A percentile compares a stretch with the other conserved stretches of the same genome.
These are phyloP conservation scores for Nomada goodeniana DNA, from an alignment of 2,888 invertebrate genomes.

Conservation along the genomic window DNA sequence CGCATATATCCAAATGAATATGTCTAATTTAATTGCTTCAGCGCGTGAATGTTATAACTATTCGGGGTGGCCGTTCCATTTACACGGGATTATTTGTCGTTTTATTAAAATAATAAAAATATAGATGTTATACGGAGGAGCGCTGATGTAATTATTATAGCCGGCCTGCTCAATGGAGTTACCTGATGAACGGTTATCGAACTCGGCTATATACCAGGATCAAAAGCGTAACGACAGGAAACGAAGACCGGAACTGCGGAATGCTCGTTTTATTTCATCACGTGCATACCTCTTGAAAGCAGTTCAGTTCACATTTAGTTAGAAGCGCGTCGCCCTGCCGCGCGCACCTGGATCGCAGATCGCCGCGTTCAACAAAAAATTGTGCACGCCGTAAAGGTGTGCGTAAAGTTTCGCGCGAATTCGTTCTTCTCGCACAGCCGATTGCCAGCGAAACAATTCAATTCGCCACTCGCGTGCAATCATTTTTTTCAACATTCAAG, in stretches of 20 bases:
- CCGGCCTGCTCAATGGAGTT: conserved; percentile 46
- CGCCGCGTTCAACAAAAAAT: neutral
- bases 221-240: conserved; percentile 73
- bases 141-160: conserved; percentile 38
- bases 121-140: neutral
- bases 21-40: neutral
- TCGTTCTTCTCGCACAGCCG: neutral
- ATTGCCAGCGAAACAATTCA: neutral
- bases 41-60: neutral
- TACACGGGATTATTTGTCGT: neutral
- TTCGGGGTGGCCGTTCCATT: neutral
- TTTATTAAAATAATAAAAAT: neutral
- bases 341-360: conserved; percentile 10
- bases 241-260: conserved; percentile 76
- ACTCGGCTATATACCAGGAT: conserved; percentile 47
- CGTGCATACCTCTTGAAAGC: conserved; percentile 67
- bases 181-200: conserved; percentile 60
- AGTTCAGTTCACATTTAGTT: conserved; percentile 72
- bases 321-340: conserved; percentile 23
- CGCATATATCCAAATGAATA: neutral
- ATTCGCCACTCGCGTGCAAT: too few species aligned
- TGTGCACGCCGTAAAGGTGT: neutral
- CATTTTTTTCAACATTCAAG: too few species aligned
- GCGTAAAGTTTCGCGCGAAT: neutral
- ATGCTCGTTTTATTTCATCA: conserved; percentile 67